Conservation (phyloP, 2,113 vertebrate genomes). For the Carlito syrichta region DNA sequence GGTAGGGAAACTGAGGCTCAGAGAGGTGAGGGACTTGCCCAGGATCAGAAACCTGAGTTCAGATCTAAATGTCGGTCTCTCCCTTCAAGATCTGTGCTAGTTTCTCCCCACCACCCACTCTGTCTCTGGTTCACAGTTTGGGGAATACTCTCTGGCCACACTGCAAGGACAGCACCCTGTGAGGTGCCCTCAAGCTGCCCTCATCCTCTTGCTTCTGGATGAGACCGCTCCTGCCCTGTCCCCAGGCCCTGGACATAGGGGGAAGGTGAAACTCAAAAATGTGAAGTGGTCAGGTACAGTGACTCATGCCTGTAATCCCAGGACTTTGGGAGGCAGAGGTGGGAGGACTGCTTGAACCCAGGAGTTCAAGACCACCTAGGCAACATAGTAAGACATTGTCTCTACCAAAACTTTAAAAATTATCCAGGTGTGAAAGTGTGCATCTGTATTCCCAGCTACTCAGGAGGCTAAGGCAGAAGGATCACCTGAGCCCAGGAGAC, state of each 20-base stretch:
- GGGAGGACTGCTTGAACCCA: too few relatives aligned
- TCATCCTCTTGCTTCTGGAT: not conserved
- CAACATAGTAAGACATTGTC: too few relatives aligned
- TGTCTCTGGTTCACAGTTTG: not conserved
- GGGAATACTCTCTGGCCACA: not conserved
- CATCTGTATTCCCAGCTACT: too few relatives aligned
- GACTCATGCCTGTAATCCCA: too few relatives aligned
- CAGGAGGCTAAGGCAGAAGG: too few relatives aligned
- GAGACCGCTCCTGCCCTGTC: not conserved
- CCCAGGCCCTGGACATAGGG: not conserved
- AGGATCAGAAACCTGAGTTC: not conserved
- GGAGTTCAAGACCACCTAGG: too few relatives aligned
- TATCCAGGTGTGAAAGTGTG: too few relatives aligned
- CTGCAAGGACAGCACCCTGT: fast-evolving
- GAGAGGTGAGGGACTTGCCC: not conserved
- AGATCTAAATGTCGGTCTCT: not conserved
- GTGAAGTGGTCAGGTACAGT: not conserved
- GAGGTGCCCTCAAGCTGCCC: not conserved
- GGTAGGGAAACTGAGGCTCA: not conserved
- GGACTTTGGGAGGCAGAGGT: too few relatives aligned
- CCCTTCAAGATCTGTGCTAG: fast-evolving
- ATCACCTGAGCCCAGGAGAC: too few relatives aligned
- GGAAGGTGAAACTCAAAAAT: not conserved
- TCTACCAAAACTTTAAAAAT: too few relatives aligned
- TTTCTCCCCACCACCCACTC: not conserved